Conservation (phyloP, 2,797 vertebrate genomes). For the Emys orbicularis region DNA sequence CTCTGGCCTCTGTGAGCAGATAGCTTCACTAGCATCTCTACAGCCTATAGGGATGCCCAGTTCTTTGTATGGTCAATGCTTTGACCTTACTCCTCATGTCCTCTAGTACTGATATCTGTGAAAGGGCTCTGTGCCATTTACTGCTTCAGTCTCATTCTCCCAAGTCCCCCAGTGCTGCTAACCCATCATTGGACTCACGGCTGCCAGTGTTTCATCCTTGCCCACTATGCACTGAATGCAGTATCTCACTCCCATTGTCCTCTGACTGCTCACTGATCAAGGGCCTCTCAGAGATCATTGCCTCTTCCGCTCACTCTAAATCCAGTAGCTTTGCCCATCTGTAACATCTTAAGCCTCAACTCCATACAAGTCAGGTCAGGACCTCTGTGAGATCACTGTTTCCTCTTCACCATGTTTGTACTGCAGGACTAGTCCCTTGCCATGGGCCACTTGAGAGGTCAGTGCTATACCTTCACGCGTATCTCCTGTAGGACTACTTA, state of each 20-base stretch:
- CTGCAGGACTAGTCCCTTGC: too few species aligned
- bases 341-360: not conserved
- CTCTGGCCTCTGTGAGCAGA: not conserved
- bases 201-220: too few species aligned
- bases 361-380: not conserved
- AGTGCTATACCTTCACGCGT: not conserved
- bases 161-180: not conserved
- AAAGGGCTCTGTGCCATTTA: not conserved
- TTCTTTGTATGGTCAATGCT: not conserved
- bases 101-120: not conserved
- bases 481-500: accelerated
- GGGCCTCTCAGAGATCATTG: too few species aligned
- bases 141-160: not conserved
- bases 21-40: not conserved
- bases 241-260: not conserved
- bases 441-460: not conserved
- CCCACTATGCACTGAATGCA: not conserved
- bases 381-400: not conserved
- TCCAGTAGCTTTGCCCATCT: not conserved
- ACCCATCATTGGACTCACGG: not conserved
- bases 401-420: not conserved
- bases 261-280: not conserved
- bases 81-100: too few species aligned
- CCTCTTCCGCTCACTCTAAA: not conserved
- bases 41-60: not conserved